phyloP scores from a whole-genome alignment of 53 echinoderm and acorn worm genomes.

The Henricia sp. region DNA sequence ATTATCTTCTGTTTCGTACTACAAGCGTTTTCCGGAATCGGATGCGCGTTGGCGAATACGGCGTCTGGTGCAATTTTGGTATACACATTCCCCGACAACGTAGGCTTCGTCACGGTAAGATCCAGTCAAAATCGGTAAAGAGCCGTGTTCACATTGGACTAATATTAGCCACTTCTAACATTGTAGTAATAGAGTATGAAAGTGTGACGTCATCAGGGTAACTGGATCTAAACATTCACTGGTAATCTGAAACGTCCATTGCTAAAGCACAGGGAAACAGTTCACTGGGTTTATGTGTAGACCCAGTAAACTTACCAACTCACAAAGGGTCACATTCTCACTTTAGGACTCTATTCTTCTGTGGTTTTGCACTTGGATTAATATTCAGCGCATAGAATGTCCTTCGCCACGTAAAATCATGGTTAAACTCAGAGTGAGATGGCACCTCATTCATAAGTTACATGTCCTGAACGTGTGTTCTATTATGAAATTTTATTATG shows the following conservation, averaged over 20 bases:
- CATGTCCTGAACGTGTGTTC: not conserved
- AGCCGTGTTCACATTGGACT: too few species aligned
- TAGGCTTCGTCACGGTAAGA: conserved; percentile 71
- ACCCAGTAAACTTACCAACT: too few species aligned
- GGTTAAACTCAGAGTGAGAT: not conserved
- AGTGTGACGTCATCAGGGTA: too few species aligned
- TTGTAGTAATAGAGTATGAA: too few species aligned
- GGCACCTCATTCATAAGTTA: not conserved
- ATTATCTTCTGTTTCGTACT: conserved; percentile 63
- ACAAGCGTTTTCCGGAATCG: conserved; percentile 62
- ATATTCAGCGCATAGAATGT: not conserved
- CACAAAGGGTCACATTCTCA: too few species aligned
- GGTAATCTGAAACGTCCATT: too few species aligned
- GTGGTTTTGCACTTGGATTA: not conserved
- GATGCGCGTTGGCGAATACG: conserved; percentile 59
- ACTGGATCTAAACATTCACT: too few species aligned
- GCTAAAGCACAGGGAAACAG: too few species aligned
- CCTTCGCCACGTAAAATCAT: not conserved
- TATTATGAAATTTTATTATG: not conserved
- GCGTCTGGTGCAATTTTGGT: conserved; percentile 64
- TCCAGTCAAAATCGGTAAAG: not conserved
- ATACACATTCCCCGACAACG: conserved; percentile 69
- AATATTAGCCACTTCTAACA: too few species aligned
- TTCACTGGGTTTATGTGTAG: too few species aligned
- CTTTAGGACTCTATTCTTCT: too few species aligned